Percentiles rank a stretch among this genome's conserved stretches.
These are phyloP conservation scores for Sebastes dallii DNA, from an alignment of 2,797 vertebrate species.

Conservation along the genomic window DNA sequence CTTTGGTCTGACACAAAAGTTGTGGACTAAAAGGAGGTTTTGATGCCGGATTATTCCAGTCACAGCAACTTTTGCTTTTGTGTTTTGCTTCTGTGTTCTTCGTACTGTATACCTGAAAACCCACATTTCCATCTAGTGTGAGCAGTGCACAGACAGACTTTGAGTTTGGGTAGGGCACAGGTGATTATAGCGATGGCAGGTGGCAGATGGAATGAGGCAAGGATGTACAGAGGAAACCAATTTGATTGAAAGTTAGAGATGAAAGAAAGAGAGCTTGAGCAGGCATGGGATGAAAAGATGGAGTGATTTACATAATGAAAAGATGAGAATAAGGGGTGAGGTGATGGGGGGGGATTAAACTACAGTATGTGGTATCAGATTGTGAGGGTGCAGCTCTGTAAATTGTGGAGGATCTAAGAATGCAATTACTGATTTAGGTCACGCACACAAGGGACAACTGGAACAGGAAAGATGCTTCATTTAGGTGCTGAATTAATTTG, in stretches of 20 bases:
- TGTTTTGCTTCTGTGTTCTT: neutral
- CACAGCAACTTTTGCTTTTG: neutral
- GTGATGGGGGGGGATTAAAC: conserved; percentile 36
- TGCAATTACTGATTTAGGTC: conserved; percentile 58
- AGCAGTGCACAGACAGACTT: neutral
- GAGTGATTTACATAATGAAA: conserved; percentile 48
- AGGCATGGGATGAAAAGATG: conserved; percentile 19
- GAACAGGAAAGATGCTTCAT: conserved; percentile 26
- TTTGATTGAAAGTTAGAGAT: conserved; percentile 34
- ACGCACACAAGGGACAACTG: conserved; percentile 30
- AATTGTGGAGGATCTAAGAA: conserved; percentile 42
- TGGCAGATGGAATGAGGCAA: conserved; percentile 34
- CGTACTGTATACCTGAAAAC: neutral
- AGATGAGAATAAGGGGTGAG: conserved; percentile 22
- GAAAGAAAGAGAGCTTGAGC: conserved; percentile 5
- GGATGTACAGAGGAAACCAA: conserved; percentile 15
- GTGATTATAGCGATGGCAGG: conserved; percentile 18
- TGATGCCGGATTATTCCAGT: conserved; percentile 1
- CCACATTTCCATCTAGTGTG: neutral
- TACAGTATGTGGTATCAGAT: conserved; percentile 22
- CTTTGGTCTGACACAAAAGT: neutral
- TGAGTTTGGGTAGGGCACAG: neutral
- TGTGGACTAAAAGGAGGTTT: conserved; percentile 1
- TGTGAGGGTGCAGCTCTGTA: conserved; percentile 5
- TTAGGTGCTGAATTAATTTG: conserved; percentile 40